Conservation (phyloP, 2,888 invertebrate species). For the Hybos culiciformis region DNA sequence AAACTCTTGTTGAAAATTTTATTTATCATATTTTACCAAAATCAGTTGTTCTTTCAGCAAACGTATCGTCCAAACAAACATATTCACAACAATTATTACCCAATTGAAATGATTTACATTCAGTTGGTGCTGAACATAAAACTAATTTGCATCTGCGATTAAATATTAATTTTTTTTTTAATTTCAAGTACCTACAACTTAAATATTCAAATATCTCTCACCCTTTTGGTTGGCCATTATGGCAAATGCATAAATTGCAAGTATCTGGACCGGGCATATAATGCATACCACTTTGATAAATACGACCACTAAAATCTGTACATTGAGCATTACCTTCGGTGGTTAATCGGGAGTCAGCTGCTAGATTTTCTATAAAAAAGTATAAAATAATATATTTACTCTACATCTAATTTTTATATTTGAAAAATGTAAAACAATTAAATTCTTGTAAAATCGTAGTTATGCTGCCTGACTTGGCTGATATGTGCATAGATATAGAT, state of each 20-base stretch:
- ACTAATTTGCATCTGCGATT: constrained; percentile 64
- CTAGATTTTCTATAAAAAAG: constrained; percentile 26
- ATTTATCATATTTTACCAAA: too few species aligned
- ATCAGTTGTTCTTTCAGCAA: constrained; percentile 50
- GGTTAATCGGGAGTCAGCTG: constrained; percentile 36
- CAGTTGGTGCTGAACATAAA: constrained; percentile 74
- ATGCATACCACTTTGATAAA: constrained; percentile 60
- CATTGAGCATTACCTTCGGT: constrained; percentile 45
- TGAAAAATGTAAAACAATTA: neutral
- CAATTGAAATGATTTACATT: constrained; percentile 71
- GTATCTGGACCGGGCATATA: constrained; percentile 79
- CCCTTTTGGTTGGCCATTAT: constrained; percentile 69
- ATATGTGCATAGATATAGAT: too few species aligned
- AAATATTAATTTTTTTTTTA: neutral
- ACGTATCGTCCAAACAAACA: constrained; percentile 69
- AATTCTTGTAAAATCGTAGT: neutral
- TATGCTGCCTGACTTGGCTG: too few species aligned
- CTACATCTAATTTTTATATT: constrained; percentile 2
- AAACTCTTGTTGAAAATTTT: too few species aligned
- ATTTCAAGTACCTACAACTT: constrained; percentile 21
- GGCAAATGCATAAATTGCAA: constrained; percentile 76
- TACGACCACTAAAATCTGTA: constrained; percentile 59
- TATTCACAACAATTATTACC: constrained; percentile 79
- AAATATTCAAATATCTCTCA: constrained; percentile 39
- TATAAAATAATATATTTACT: constrained; percentile 4